Evolutionary conservation across 1,140 invertebrate species (phyloP), one percentile per base, ranked within the genome.

Genomic region (Drosophila sp.): DNA sequence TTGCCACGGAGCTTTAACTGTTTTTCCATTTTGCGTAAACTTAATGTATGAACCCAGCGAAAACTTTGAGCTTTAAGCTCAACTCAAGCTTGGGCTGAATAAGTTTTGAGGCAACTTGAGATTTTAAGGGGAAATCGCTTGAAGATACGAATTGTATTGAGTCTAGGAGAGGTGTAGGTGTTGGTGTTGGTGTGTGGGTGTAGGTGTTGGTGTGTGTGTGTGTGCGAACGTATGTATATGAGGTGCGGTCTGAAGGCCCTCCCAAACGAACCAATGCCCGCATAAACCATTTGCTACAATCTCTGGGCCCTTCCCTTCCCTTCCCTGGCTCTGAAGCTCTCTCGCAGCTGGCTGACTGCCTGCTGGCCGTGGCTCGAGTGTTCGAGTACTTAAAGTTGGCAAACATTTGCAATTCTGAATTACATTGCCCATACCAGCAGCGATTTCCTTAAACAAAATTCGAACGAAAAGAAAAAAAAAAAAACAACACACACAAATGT

Each of bases 381-480:
- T 50, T 50, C 44, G 44, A 50, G 44, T 50, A 50, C 44, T 50
- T 50, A 50, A 50, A 50, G 44, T 50, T 50, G 44, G 44, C 44
- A 50, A 50, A 50, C 44, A 50, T 50, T 50, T 50, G 44, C 44
- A 50, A 50, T 50, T 50, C 44, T 50, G 44, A 50, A 50, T 50
- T 50, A 50, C 44, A 50, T 50, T 50, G 35, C 44, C 44, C 23
- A 50, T 27, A 10, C 23, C 25, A 2, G 17, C n/a, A 23, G 7
- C 44, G 17, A 47, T 47, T 25, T 47, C 6, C 17, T 47, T 47
- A 7, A 23, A 41, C 41, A 61, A 25, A 35, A 17, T 17, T 38
- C 11, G 8, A 38, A 38, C 35, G 8, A 44, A 7, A 47, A 47
- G 6, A 23, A 23, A 41, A 17, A 17, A 3, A 27, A 50, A 50